Percentiles rank a stretch among this genome's conserved stretches.
Conservation (phyloP, 1,140 invertebrate genomes). For the Venustaconcha ellipsiformis region DNA sequence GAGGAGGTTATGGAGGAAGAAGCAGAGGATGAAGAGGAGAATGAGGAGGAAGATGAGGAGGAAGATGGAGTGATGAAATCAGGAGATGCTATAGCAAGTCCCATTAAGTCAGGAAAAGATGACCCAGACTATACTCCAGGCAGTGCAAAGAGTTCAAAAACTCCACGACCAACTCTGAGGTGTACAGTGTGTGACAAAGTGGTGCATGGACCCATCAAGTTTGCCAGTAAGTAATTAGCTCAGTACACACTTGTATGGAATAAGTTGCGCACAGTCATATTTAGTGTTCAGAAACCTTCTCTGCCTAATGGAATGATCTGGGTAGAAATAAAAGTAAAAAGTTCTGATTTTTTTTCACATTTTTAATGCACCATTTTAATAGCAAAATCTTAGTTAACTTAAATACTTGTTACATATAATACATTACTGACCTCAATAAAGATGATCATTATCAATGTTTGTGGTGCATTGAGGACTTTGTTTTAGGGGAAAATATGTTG, state of each 20-base stretch:
- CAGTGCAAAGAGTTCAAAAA: background rate
- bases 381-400: background rate
- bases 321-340: background rate
- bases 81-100: background rate
- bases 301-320: background rate
- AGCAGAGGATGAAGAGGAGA: conserved; percentile 13
- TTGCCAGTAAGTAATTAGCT: conserved; percentile 20
- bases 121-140: background rate
- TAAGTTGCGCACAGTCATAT: too few relatives aligned
- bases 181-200: conserved; percentile 30
- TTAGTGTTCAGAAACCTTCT: too few relatives aligned
- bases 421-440: too few relatives aligned
- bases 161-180: conserved; percentile 22
- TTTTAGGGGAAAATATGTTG: too few relatives aligned
- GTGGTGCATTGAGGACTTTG: too few relatives aligned
- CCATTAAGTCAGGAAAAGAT: background rate
- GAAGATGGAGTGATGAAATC: conserved; percentile 5
- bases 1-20: conserved; percentile 6
- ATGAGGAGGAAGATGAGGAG: conserved; percentile 22
- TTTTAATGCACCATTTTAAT: background rate
- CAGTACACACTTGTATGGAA: too few relatives aligned
- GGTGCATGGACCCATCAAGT: conserved; percentile 30
- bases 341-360: background rate
- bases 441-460: too few relatives aligned
- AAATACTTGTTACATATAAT: too few relatives aligned